phyloP scores from a whole-genome alignment of 1,140 invertebrate genomes.

The Drosophila virilis region DNA sequence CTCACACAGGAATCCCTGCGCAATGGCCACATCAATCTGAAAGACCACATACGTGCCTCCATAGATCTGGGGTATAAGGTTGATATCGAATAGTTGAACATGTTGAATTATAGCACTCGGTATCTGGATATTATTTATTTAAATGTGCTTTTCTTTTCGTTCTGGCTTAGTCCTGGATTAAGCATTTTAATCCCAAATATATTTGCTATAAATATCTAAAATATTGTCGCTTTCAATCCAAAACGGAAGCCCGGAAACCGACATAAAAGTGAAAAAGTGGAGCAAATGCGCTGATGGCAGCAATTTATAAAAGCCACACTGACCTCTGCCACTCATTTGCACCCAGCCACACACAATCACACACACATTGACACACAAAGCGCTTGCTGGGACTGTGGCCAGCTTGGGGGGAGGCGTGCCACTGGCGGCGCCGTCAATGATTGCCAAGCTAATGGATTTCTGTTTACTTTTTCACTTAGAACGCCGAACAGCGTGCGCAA shows the following conservation, averaged over 20 bases:
- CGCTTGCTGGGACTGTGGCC: conserved; percentile 5
- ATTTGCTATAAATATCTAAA: conserved; percentile 10
- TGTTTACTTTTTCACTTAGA: conserved; percentile 84
- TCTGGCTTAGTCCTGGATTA: neutral
- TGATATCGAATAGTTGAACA: conserved; percentile 60
- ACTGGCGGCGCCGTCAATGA: conserved; percentile 77
- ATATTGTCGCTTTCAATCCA: conserved; percentile 38
- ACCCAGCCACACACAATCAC: neutral
- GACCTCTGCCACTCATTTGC: conserved; percentile 48
- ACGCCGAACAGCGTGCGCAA: conserved; percentile 42
- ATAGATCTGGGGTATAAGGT: conserved; percentile 82
- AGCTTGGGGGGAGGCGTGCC: conserved; percentile 35
- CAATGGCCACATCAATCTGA: conserved; percentile 77
- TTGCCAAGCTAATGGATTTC: conserved; percentile 83
- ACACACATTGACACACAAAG: conserved; percentile 1
- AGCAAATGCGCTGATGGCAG: conserved; percentile 75
- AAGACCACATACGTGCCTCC: conserved; percentile 80
- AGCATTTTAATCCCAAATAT: neutral
- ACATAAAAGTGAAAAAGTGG: conserved; percentile 61
- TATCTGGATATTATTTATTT: conserved; percentile 66
- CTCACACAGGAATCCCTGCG: conserved; percentile 77
- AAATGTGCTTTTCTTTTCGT: conserved; percentile 40
- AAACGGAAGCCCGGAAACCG: conserved; percentile 24
- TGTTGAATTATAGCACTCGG: conserved; percentile 20
- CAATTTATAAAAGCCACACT: conserved; percentile 76